Conservation (phyloP, 2,888 invertebrate species). For the Callyntrura sp. region DNA sequence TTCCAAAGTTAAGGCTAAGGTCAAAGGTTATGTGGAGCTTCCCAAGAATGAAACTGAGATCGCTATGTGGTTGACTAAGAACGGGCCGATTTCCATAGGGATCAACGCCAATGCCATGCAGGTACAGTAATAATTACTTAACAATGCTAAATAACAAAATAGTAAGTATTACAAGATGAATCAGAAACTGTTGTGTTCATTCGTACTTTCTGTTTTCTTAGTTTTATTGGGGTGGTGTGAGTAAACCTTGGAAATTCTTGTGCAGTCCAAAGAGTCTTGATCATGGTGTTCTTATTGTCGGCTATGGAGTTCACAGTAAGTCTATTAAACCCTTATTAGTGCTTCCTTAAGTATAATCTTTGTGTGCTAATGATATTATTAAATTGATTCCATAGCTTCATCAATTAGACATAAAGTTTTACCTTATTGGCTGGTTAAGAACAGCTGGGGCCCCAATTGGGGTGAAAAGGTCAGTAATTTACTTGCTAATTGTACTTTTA, state of each 20-base stretch:
- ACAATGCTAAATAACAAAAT: too few relatives aligned
- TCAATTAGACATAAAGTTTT: constrained; percentile 84
- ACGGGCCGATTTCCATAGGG: constrained; percentile 98
- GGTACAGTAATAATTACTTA: too few relatives aligned
- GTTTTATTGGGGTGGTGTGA: constrained; percentile 97
- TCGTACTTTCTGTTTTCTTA: constrained; percentile 87
- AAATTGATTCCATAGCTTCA: constrained; percentile 78
- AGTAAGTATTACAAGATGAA: too few relatives aligned
- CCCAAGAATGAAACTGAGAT: constrained; percentile 95
- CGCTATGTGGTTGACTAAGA: constrained; percentile 94
- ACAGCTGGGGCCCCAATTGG: constrained; percentile 87
- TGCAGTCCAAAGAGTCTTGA: constrained; percentile 92
- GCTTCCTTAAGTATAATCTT: background rate
- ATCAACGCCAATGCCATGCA: constrained; percentile 98
- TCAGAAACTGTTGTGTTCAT: too few relatives aligned
- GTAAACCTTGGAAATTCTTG: constrained; percentile 95
- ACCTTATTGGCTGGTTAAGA: constrained; percentile 87
- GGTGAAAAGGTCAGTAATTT: constrained; percentile 86
- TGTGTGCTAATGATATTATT: background rate
- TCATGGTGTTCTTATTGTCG: constrained; percentile 98
- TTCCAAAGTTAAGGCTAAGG: constrained; percentile 88
- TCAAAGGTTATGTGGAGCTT: constrained; percentile 93
- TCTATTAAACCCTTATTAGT: constrained; percentile 78
- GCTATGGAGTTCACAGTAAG: constrained; percentile 93
- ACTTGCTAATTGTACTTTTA: constrained; percentile 75